Evolutionary conservation across 1,140 invertebrate genomes (phyloP).

Genomic region (Euwallacea similis): DNA sequence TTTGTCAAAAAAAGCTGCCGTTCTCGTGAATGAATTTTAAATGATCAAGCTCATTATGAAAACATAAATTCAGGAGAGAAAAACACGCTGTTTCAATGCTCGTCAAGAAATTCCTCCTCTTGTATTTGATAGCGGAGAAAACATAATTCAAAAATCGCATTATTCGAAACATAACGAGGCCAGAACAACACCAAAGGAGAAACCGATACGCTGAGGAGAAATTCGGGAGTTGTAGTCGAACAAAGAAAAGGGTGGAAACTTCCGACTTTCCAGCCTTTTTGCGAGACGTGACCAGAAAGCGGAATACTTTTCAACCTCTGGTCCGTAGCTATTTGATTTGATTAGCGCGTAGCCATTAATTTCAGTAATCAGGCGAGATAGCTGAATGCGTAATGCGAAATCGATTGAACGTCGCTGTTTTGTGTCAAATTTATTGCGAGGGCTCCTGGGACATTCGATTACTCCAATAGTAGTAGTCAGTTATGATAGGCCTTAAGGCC

Average conservation of each 20-base stretch:
- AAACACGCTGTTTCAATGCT: too few relatives aligned
- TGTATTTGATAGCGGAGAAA: background rate
- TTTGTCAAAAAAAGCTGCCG: too few relatives aligned
- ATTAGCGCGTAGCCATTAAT: conserved; percentile 14
- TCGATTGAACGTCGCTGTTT: too few relatives aligned
- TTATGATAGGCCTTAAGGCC: too few relatives aligned
- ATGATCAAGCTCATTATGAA: too few relatives aligned
- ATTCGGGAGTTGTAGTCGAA: background rate
- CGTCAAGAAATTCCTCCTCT: too few relatives aligned
- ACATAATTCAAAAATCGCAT: background rate
- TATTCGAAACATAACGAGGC: background rate
- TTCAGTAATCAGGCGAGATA: conserved; percentile 8
- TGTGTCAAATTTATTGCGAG: too few relatives aligned
- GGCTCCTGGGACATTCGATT: too few relatives aligned
- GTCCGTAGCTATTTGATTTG: conserved; percentile 11
- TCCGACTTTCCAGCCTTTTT: conserved; percentile 17
- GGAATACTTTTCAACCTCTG: background rate
- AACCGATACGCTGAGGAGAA: background rate
- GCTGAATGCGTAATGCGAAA: background rate
- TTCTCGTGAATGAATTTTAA: too few relatives aligned
- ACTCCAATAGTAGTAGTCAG: too few relatives aligned
- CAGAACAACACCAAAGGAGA: background rate
- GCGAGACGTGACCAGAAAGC: conserved; percentile 12
- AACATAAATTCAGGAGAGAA: too few relatives aligned
- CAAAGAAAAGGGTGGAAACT: conserved; percentile 3